Conservation (phyloP, 1,140 invertebrate genomes). For the Trichogramma pretiosum region DNA sequence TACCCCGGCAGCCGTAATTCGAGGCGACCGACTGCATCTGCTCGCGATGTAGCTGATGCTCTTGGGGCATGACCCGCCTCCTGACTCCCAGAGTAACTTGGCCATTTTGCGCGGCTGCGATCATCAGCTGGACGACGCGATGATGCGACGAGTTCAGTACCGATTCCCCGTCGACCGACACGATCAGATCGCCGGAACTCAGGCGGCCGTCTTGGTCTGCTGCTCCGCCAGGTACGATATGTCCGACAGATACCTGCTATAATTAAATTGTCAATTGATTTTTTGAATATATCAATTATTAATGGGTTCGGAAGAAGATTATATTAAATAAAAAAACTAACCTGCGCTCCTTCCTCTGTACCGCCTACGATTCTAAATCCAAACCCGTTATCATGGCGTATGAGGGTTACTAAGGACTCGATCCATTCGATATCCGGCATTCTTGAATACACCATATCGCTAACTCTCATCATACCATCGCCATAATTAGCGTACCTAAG, state of each 20-base stretch:
- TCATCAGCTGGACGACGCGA: constrained; percentile 83
- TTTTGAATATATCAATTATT: constrained; percentile 22
- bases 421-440: constrained; percentile 53
- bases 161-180: constrained; percentile 74
- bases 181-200: constrained; percentile 80
- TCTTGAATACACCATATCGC: constrained; percentile 39
- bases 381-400: constrained; percentile 79
- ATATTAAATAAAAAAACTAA: no score
- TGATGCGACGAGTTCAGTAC: constrained; percentile 83
- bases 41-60: constrained; percentile 25
- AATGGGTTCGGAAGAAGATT: constrained; percentile 12
- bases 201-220: constrained; percentile 82
- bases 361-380: constrained; percentile 98
- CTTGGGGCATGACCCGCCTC: constrained; percentile 46
- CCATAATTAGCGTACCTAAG: constrained; percentile 38
- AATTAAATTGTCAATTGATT: no score
- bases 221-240: constrained; percentile 87
- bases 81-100: constrained; percentile 66
- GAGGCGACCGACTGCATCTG: constrained; percentile 28
- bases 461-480: constrained; percentile 35
- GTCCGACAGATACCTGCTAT: constrained; percentile 80
- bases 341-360: constrained; percentile 92
- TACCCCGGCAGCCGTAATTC: constrained; percentile 30
- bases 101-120: constrained; percentile 68
- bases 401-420: constrained; percentile 70